Evolutionary conservation across 2,888 invertebrate genomes (phyloP), one percentile per base, ranked within the genome.

Genomic region (Cerastis rubricosa): DNA sequence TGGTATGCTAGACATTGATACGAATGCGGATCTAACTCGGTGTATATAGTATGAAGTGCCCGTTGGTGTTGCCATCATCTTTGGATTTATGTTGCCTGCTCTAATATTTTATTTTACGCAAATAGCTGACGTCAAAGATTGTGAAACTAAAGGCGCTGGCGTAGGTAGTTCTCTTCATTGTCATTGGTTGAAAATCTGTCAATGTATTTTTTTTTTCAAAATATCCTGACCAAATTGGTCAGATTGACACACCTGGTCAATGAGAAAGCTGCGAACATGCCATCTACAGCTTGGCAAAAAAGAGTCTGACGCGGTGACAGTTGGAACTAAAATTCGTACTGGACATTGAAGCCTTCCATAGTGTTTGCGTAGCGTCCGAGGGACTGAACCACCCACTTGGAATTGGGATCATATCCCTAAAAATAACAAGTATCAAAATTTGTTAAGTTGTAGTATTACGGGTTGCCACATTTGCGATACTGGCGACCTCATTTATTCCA

Each of bases 1-100:
- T 81, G 73, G 51, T 9, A 25, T 74, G 14, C 59, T 68, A 19
- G 51, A 63, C 80, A 74, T 66, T 47, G 63, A 67, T 25, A 43
- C n/a, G 51, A 70, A 61, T 47, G 71, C 59, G 14, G 7, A 59
- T 71, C 61, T 29, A 9, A 25, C n/a, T 43, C 14, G 5, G 43
- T 14, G 25, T 11, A 11, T 51, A 22, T 17, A n/a, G 7, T 29
- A 49, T 35, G 29, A 19, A 61, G 35, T 19, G n/a, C 17, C 59
- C 29, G 22, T 17, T 61, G 35, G 49, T 63, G 57, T 49, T 81
- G 51, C 40, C 59, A 64, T 51, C n/a, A 54, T 35, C 9, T n/a
- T 29, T 12, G n/a, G 14, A 9, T 74, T 64, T 12, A 57, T 71
- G 54, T 70, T 81, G 9, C 47, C 35, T 22, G 43, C 35, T 74